These are phyloP conservation scores for Catostomus latipinnis DNA, from an alignment of 2,797 vertebrate genomes.

Conservation along the genomic window DNA sequence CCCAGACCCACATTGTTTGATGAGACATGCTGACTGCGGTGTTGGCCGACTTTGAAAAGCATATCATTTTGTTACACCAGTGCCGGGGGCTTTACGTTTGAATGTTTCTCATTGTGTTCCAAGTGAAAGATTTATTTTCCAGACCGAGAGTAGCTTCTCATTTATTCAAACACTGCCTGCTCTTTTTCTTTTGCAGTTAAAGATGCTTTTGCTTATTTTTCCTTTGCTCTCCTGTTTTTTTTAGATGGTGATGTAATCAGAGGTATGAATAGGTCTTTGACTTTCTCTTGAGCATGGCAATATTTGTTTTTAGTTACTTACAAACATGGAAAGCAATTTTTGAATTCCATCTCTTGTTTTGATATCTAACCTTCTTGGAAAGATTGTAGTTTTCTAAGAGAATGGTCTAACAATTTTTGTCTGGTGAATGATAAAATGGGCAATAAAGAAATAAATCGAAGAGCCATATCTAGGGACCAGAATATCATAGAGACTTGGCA, in stretches of 20 bases:
- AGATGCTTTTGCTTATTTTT: background rate
- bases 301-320: background rate
- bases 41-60: slow-evolving; percentile 26
- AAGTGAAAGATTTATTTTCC: slow-evolving; percentile 20
- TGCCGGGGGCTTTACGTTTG: slow-evolving; percentile 20
- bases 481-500: too few relatives aligned
- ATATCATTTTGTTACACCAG: slow-evolving; percentile 28
- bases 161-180: background rate
- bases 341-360: background rate
- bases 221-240: background rate
- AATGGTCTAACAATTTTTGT: too few relatives aligned
- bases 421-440: too few relatives aligned
- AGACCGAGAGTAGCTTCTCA: slow-evolving; percentile 4
- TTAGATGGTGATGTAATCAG: slow-evolving; percentile 17
- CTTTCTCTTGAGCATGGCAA: background rate
- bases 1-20: slow-evolving; percentile 31
- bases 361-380: background rate
- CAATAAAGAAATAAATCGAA: too few relatives aligned
- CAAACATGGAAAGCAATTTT: background rate
- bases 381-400: too few relatives aligned
- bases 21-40: slow-evolving; percentile 38
- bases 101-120: slow-evolving; percentile 5
- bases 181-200: background rate
- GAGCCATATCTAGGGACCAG: too few relatives aligned
- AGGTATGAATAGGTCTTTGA: slow-evolving; percentile 1